phyloP scores from a whole-genome alignment of 1,140 invertebrate species.

The Anthonomus grandis region DNA sequence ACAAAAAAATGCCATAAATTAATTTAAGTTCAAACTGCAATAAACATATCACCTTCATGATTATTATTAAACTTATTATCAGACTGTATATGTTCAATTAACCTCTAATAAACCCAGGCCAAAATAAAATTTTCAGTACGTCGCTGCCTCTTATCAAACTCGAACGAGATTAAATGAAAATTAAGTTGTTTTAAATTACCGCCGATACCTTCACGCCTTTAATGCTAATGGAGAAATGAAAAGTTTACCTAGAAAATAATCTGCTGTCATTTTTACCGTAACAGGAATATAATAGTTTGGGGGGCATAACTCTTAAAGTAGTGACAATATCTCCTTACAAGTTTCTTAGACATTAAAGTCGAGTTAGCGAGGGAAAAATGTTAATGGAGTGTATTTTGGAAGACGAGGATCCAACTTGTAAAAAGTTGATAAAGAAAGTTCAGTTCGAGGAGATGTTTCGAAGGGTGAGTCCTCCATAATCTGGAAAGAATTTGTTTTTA shows the following conservation, averaged over 20 bases:
- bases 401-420: conserved; percentile 17
- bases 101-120: neutral
- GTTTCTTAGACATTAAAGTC: neutral
- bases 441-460: conserved; percentile 18
- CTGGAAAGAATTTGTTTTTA: too few relatives aligned
- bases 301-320: neutral
- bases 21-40: too few relatives aligned
- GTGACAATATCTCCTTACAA: neutral
- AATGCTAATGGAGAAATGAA: conserved; percentile 10
- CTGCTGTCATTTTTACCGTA: neutral
- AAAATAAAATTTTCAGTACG: neutral
- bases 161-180: conserved; percentile 4
- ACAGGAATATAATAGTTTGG: neutral
- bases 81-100: too few relatives aligned
- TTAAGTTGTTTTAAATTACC: conserved; percentile 4
- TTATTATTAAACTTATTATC: too few relatives aligned
- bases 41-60: too few relatives aligned
- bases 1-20: too few relatives aligned
- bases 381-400: conserved; percentile 16
- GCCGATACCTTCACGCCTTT: conserved; percentile 5
- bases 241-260: neutral
- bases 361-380: conserved; percentile 9
- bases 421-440: conserved; percentile 7
- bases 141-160: neutral
- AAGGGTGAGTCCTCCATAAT: conserved; percentile 7